Base-by-base conservation (phyloP, 2,113 vertebrate species). In the Ophiodon elongatus region DNA sequence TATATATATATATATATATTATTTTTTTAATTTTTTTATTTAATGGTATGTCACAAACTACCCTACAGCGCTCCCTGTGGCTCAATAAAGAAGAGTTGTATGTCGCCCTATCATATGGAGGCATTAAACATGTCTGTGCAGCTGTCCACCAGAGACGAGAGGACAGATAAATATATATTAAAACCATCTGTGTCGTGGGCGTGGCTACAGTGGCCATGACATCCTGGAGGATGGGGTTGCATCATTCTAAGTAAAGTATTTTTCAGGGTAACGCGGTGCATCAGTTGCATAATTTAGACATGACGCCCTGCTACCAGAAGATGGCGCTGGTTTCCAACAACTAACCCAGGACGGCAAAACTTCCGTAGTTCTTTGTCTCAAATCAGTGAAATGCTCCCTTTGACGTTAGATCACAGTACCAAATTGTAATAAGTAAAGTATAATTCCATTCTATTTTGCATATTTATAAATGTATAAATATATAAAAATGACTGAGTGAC, bases 61-160 rank as follows among this genome's bases (percentile, higher is more conserved):
- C 5, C 13, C 47, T 27, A 31, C 17, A 81, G 79, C 82, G 84
- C 85, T 74, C 74, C 84, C 8, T 60, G 79, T 79, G 82, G 76
- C 8, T 4, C 1, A 0, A 52, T 47, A 8, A 21, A 19, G 4
- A 76, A 63, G 29, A 13, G 31, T 23, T 4, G 8, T 62, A 57
- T 27, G 60, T 37, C 31, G 8, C 31, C 60, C 1, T 10, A 6
- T 21, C 9, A 29, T 29, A 15, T 7, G 19, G 17, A 23, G 10
- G 27, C 54, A 57, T 57, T 6, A 57, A 1, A 14, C n/a, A 56
- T 27, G n/a, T 57, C 54, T 57, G n/a, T 57, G 25, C 54, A 14
- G 54, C 10, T 56, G 3, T 56, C 54, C 54, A 56, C n/a, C 23
- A 25, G 2, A 56, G 23, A 25, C 10, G 54, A 56, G n/a, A 25